phyloP scores from a whole-genome alignment of 2,888 invertebrate species.

The Acronicta aceris region DNA sequence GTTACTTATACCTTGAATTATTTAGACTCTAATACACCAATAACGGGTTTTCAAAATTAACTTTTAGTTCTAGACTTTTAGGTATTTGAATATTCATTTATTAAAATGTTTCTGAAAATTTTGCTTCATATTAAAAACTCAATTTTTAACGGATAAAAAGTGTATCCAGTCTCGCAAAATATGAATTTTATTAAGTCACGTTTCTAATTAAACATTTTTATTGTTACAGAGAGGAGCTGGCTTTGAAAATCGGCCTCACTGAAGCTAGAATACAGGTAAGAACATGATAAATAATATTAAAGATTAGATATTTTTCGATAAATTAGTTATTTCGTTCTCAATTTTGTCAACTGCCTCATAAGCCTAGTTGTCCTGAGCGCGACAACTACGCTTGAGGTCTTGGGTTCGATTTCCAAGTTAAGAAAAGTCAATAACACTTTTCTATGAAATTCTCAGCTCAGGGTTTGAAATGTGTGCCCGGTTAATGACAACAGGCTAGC shows the following conservation, averaged over 20 bases:
- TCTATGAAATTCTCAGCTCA: too few species aligned
- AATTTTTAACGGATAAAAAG: constrained; percentile 19
- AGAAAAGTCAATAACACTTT: too few species aligned
- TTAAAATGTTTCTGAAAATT: background rate
- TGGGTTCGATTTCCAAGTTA: too few species aligned
- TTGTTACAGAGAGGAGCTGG: constrained; percentile 96
- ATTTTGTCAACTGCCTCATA: constrained; percentile 5
- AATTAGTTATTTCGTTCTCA: constrained; percentile 21
- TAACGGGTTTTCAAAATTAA: too few species aligned
- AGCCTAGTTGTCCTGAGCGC: too few species aligned
- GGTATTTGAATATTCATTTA: background rate
- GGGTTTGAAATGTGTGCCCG: too few species aligned
- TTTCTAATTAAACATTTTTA: constrained; percentile 53
- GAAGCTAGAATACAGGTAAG: constrained; percentile 98
- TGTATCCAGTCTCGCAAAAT: constrained; percentile 15
- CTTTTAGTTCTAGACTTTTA: too few species aligned
- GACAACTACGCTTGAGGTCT: too few species aligned
- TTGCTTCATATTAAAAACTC: background rate
- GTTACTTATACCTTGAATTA: too few species aligned
- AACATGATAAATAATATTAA: constrained; percentile 39
- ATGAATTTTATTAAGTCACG: constrained; percentile 25
- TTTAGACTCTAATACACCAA: too few species aligned
- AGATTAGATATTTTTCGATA: constrained; percentile 17
- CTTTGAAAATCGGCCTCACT: constrained; percentile 97
- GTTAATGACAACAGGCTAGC: too few species aligned